Conservation (phyloP, 2,888 invertebrate genomes). For the Pachliopta kotzebuea region DNA sequence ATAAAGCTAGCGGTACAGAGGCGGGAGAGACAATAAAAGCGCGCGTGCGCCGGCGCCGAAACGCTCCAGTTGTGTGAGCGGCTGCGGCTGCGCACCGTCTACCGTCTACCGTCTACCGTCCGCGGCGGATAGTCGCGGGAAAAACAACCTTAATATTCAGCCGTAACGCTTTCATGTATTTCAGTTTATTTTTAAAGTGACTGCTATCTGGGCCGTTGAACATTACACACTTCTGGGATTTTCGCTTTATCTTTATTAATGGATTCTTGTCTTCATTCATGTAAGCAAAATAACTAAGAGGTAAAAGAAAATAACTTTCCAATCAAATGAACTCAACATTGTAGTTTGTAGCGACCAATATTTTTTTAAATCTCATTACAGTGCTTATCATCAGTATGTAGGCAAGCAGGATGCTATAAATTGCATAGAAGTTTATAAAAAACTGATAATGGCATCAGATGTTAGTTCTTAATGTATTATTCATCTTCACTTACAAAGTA, state of each 20-base stretch:
- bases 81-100: constrained; percentile 36
- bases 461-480: not conserved
- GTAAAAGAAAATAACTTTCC: constrained; percentile 14
- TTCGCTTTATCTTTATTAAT: constrained; percentile 20
- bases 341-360: not conserved
- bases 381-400: not conserved
- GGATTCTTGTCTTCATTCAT: constrained; percentile 26
- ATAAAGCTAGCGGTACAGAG: constrained; percentile 51
- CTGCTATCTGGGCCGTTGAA: constrained; percentile 18
- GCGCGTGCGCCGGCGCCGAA: constrained; percentile 67
- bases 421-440: too few relatives aligned
- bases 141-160: constrained; percentile 26
- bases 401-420: too few relatives aligned
- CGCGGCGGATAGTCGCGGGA: constrained; percentile 38
- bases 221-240: constrained; percentile 21
- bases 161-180: constrained; percentile 9
- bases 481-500: constrained; percentile 1
- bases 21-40: constrained; percentile 46
- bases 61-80: constrained; percentile 62
- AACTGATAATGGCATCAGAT: too few relatives aligned
- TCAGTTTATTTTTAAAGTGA: constrained; percentile 23
- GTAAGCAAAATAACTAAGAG: constrained; percentile 11
- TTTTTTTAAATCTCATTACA: not conserved
- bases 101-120: constrained; percentile 41
- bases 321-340: not conserved